Base-by-base conservation (phyloP, 2,888 invertebrate species). In the Camptogramma bilineatum region DNA sequence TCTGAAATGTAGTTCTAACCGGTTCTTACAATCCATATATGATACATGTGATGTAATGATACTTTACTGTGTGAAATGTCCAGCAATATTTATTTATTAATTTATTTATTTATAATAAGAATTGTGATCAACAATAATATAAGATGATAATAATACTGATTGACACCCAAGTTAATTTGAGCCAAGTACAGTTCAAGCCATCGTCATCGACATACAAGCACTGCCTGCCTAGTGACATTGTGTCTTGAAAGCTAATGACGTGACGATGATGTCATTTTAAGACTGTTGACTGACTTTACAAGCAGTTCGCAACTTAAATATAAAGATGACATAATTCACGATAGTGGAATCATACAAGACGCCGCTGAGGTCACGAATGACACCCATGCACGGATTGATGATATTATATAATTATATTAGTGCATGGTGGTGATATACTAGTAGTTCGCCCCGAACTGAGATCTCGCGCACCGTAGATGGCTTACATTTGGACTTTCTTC, bases 181-280 rank as follows among this genome's bases (percentile, higher is more conserved):
- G 16, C 2, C 16, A 7, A 42, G 4, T 42, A 16, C 42, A 42
- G 4, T 42, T 42, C 42, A 47, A 51, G 56, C 44, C 18, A 62
- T 55, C 65, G 64, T 65, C 62, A 68, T 48, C 46, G 47, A 42
- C 28, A 55, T 24, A 39, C 24, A 24, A 17, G 10, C 44, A 48
- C 39, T 34, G 52, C 31, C 39, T 34, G 52, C 31, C 31, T 42
- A 24, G 31, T 42, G 46, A 51, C 57, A 47, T 46, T 68, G 72
- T 76, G 80, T 75, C 73, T 69, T 57, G 81, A 79, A 82, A 78
- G 50, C 63, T 73, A 76, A 70, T 79, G 79, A 81, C 77, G 78
- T 73, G 47, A 52, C 53, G 67, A 64, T 83, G 80, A 82, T 78
- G 80, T 83, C 78, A 82, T 13, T 52, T 21, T 56, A 55, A 67